Base-by-base conservation (phyloP, 2,113 vertebrate genomes). In the Ailuropoda melanoleuca region DNA sequence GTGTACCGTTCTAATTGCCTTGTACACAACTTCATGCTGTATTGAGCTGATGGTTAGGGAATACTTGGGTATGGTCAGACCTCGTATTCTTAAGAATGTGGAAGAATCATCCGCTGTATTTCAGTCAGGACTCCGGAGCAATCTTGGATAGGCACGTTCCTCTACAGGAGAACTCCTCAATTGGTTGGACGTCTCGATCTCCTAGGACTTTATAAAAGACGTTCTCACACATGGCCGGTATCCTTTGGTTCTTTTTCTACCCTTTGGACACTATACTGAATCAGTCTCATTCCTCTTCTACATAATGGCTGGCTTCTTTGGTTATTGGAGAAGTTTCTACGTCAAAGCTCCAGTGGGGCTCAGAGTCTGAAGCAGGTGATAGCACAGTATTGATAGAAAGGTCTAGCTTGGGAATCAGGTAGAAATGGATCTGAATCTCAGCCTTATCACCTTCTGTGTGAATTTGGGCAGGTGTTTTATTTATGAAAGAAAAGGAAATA, bases 361-460 rank as follows among this genome's bases (percentile, higher is more conserved):
- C 14, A 11, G 34, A 90, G 37, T 74, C 34, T 64, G 74, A 83
- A 89, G 56, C 24, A 89, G 58, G 21, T 83, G 39, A 94, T 18
- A 94, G 1, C 37, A 62, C 1, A 72, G 60, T 26, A 58, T 14
- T 39, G 50, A 81, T 10, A n/a, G 53, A 80, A 78, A 97, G 3
- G 19, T 58, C 48, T 64, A 62, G 12, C 53, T 21, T 88, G 75
- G 58, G 60, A 86, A 88, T 74, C 3, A 91, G 58, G 19, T 84
- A 70, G 70, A 81, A 66, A 34, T 72, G 37, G 37, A 90, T 93
- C 88, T 93, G 70, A 96, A 81, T 74, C 24, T 78, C 56, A 81
- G 18, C 9, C 55, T 93, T 43, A 53, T 0, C 21, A 84, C 8
- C 26, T 77, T 77, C 85, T 88, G 2, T 23, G 58, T 90, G 56